Evolutionary conservation across 2,888 invertebrate species (phyloP).

Genomic region (Drosophila pseudotalamancana): DNA sequence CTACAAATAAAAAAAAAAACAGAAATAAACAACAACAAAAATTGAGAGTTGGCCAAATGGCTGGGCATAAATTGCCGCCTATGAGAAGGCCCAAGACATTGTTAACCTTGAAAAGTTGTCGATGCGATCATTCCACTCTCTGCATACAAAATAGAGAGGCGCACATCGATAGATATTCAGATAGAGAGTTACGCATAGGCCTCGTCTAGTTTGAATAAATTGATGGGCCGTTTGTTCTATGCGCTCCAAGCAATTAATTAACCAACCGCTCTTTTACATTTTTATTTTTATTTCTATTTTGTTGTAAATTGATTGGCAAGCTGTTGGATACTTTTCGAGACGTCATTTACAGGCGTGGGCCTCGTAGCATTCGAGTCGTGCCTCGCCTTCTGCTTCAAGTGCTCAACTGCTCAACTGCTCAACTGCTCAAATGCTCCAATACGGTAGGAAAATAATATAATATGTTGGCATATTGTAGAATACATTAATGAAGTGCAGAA

Average conservation of each 20-base stretch:
- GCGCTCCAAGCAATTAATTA: conserved; percentile 71
- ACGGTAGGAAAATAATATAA: conserved; percentile 22
- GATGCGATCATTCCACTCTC: conserved; percentile 81
- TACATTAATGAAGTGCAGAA: conserved; percentile 9
- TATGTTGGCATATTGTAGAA: conserved; percentile 21
- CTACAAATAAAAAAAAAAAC: no score
- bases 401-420: conserved; percentile 13
- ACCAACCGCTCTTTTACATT: conserved; percentile 50
- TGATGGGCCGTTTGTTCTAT: conserved; percentile 62
- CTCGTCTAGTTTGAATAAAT: conserved; percentile 62
- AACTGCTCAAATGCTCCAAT: conserved; percentile 10
- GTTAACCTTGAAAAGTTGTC: conserved; percentile 76
- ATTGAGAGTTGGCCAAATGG: conserved; percentile 38
- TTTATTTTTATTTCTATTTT: neutral
- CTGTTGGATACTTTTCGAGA: conserved; percentile 29
- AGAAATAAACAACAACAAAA: no score
- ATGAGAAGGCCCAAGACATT: conserved; percentile 29
- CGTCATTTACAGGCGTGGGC: conserved; percentile 33
- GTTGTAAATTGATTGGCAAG: conserved; percentile 55
- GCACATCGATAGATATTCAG: conserved; percentile 15
- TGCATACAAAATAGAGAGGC: conserved; percentile 64
- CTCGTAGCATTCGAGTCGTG: conserved; percentile 21
- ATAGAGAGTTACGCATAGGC: conserved; percentile 26
- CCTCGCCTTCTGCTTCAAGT: conserved; percentile 20
- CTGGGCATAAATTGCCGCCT: conserved; percentile 33